Percentiles rank a stretch among this genome's conserved stretches.
phyloP scores from a whole-genome alignment of 2,888 invertebrate genomes.

The Nomada ruficornis region DNA sequence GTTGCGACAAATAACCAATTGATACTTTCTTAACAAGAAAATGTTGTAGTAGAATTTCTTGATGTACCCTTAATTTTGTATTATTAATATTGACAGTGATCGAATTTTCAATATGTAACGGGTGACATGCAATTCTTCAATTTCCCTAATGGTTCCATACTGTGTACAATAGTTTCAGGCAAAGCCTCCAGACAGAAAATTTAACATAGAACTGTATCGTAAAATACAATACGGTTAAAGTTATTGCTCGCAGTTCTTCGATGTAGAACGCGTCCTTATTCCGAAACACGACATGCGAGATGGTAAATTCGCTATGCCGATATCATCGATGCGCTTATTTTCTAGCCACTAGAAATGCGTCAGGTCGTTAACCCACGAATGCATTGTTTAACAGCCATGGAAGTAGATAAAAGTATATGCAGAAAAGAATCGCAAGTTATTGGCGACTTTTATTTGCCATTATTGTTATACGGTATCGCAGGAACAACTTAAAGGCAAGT shows the following conservation, averaged over 20 bases:
- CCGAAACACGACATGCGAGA: slow-evolving; percentile 51
- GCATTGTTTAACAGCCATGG: slow-evolving; percentile 35
- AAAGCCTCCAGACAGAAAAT: not conserved
- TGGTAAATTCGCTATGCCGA: slow-evolving; percentile 55
- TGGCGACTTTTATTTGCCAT: too few species aligned
- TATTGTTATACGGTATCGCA: too few species aligned
- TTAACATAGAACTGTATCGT: not conserved
- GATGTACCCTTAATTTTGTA: too few species aligned
- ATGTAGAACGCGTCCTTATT: slow-evolving; percentile 50
- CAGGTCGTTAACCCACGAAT: slow-evolving; percentile 59
- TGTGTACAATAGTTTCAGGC: not conserved
- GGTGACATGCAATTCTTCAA: not conserved
- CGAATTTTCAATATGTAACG: not conserved
- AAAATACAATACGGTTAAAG: slow-evolving; percentile 26
- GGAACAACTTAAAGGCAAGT: not conserved
- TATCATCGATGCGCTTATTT: slow-evolving; percentile 64
- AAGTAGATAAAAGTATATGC: slow-evolving; percentile 37
- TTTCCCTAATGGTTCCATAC: not conserved
- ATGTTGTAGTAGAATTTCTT: too few species aligned
- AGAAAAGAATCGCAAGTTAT: slow-evolving; percentile 25
- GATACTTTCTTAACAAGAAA: too few species aligned
- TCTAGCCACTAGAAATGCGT: slow-evolving; percentile 34
- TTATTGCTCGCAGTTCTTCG: not conserved
- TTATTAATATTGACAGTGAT: too few species aligned
- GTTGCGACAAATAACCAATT: too few species aligned